A percentile compares a stretch with the other conserved stretches of the same genome.
Evolutionary conservation across 2,888 invertebrate species (phyloP).

Genomic region (Hemithea aestivaria): DNA sequence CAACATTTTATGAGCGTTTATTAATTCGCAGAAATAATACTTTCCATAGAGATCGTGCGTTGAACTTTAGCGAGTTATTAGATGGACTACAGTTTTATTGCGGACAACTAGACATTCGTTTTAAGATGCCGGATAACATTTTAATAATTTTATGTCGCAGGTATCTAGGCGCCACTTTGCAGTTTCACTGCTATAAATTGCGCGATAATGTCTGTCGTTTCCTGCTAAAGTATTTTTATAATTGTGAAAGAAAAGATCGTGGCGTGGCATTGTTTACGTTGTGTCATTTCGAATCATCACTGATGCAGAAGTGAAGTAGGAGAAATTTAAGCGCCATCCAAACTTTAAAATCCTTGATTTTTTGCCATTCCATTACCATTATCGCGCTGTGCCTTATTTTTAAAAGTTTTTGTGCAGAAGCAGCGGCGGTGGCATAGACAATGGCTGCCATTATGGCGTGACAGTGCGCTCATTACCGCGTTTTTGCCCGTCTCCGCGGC

Average conservation of each 20-base stretch:
- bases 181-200: not conserved
- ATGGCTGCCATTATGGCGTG: conserved; percentile 63
- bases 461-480: conserved; percentile 74
- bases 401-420: conserved; percentile 40
- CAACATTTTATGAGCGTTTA: conserved; percentile 16
- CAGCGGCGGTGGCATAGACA: conserved; percentile 60
- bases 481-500: conserved; percentile 47
- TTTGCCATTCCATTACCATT: conserved; percentile 31
- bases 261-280: no score
- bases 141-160: not conserved
- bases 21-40: conserved; percentile 22
- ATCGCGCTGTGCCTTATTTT: conserved; percentile 26
- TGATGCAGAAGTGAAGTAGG: no score
- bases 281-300: no score
- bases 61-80: conserved; percentile 23
- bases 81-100: conserved; percentile 19
- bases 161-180: no score
- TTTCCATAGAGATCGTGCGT: conserved; percentile 26
- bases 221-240: no score
- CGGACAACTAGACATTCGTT: conserved; percentile 18
- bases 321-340: conserved; percentile 10
- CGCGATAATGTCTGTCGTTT: no score
- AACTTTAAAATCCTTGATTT: conserved; percentile 18
- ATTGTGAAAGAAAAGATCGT: no score
- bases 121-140: not conserved